phyloP scores from a whole-genome alignment of 1,140 invertebrate genomes.

The Drepana arcuata region DNA sequence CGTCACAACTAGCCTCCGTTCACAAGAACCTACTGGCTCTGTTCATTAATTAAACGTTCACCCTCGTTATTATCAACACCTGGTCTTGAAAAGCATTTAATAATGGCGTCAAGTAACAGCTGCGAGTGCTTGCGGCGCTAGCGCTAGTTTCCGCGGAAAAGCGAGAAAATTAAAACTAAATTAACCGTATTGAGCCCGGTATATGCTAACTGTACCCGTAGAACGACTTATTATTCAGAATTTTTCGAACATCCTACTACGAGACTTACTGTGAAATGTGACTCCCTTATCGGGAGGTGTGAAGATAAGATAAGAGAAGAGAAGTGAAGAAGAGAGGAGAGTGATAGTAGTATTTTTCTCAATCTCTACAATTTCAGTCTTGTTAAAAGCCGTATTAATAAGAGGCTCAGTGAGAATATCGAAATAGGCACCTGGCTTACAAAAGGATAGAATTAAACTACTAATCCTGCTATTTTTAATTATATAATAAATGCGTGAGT shows the following conservation, averaged over 20 bases:
- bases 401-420: no score
- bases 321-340: neutral
- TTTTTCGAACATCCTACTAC: neutral
- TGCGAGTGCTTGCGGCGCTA: constrained; percentile 25
- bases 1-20: constrained; percentile 8
- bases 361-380: no score
- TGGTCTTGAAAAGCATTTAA: constrained; percentile 66
- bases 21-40: constrained; percentile 33
- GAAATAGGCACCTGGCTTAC: no score
- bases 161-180: constrained; percentile 48
- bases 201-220: no score
- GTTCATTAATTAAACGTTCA: constrained; percentile 67
- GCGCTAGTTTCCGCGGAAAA: constrained; percentile 24
- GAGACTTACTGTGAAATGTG: no score
- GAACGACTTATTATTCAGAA: constrained; percentile 1
- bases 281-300: neutral
- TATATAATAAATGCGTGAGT: no score
- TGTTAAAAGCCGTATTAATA: no score
- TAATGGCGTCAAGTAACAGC: constrained; percentile 61
- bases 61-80: constrained; percentile 66
- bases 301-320: neutral
- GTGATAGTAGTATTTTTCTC: neutral
- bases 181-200: constrained; percentile 36
- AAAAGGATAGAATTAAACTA: no score
- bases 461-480: no score